These are phyloP conservation scores for Acipenser oxyrinchus DNA, from an alignment of 2,797 vertebrate genomes.

Conservation along the genomic window DNA sequence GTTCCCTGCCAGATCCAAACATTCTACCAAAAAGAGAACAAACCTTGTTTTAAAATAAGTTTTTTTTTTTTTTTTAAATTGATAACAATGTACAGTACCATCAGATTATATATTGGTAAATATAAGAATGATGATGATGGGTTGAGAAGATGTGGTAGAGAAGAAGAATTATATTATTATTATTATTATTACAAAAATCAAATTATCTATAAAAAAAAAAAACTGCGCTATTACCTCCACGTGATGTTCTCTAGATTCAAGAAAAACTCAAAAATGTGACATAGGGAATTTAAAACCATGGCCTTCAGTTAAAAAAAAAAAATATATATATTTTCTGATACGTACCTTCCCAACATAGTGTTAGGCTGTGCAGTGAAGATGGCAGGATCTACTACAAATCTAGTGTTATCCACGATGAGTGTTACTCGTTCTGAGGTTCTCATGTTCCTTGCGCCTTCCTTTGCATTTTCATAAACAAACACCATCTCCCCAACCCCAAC, in stretches of 20 bases:
- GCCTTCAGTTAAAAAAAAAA: not conserved
- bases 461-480: slow-evolving; percentile 88
- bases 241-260: too few relatives aligned
- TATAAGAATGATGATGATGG: too few relatives aligned
- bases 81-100: too few relatives aligned
- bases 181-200: too few relatives aligned
- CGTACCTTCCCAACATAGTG: slow-evolving; percentile 97
- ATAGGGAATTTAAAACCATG: not conserved
- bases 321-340: not conserved
- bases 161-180: too few relatives aligned
- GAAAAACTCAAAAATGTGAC: too few relatives aligned
- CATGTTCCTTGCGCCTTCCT: slow-evolving; percentile 76
- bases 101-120: too few relatives aligned
- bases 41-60: not conserved
- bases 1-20: slow-evolving; percentile 97
- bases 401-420: slow-evolving; percentile 93
- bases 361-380: slow-evolving; percentile 97
- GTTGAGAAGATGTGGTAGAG: too few relatives aligned
- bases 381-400: slow-evolving; percentile 93
- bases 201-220: not conserved
- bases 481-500: slow-evolving; percentile 79
- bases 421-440: slow-evolving; percentile 88
- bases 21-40: slow-evolving; percentile 61
- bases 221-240: not conserved
- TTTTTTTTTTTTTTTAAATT: too few relatives aligned